Evolutionary conservation across 2,888 invertebrate species (phyloP).

Genomic region (Leptinotarsa peninsularis): DNA sequence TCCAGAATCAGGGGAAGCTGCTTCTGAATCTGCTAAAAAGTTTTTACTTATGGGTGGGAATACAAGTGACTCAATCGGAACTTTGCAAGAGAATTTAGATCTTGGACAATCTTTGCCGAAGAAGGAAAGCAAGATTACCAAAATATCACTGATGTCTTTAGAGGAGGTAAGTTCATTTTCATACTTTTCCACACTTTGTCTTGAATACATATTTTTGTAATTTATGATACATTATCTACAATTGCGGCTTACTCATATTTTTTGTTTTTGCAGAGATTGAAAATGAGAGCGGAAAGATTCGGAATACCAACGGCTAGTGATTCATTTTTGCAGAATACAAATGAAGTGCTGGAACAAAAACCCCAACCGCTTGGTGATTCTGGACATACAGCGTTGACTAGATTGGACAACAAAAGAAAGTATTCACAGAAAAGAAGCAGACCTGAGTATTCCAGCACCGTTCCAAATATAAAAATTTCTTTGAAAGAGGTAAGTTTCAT

Average conservation of each 20-base stretch:
- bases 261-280: slow-evolving; percentile 69
- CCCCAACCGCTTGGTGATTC: slow-evolving; percentile 88
- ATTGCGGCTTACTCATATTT: too few relatives aligned
- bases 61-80: slow-evolving; percentile 16
- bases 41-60: slow-evolving; percentile 70
- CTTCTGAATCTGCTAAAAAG: slow-evolving; percentile 69
- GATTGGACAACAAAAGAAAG: slow-evolving; percentile 72
- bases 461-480: too few relatives aligned
- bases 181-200: too few relatives aligned
- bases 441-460: too few relatives aligned
- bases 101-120: slow-evolving; percentile 49
- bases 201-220: too few relatives aligned
- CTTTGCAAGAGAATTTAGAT: slow-evolving; percentile 42
- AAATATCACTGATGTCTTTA: slow-evolving; percentile 70
- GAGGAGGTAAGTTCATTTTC: slow-evolving; percentile 67
- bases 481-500: too few relatives aligned
- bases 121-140: slow-evolving; percentile 69
- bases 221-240: too few relatives aligned
- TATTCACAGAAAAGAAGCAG: too few relatives aligned
- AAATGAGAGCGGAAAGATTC: slow-evolving; percentile 85
- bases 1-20: slow-evolving; percentile 51
- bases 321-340: slow-evolving; percentile 47
- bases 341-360: slow-evolving; percentile 82
- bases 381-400: slow-evolving; percentile 79
- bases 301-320: slow-evolving; percentile 73